A percentile compares a stretch with the other conserved stretches of the same genome.
Conservation (phyloP, 2,797 vertebrate species). For the Enteromius viviparus region DNA sequence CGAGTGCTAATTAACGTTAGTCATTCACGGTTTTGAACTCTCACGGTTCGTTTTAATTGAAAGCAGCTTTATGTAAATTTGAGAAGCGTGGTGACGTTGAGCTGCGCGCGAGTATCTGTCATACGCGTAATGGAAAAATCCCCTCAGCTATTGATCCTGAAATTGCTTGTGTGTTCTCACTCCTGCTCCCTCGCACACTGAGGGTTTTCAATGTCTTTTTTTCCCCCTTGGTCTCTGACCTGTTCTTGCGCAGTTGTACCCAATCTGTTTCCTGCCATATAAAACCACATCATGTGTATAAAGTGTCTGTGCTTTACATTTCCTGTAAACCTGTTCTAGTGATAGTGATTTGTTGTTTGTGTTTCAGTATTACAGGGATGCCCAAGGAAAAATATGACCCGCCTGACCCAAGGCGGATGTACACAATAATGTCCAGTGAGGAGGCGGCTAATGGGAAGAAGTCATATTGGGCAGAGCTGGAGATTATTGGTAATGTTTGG, state of each 20-base stretch:
- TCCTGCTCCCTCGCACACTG: not conserved
- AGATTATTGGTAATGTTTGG: slow-evolving; percentile 90
- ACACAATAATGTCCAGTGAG: slow-evolving; percentile 98
- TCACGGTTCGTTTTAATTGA: not conserved
- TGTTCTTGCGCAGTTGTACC: not conserved
- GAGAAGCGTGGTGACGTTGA: not conserved
- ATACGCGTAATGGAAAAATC: slow-evolving; percentile 45
- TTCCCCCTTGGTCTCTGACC: not conserved
- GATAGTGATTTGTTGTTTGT: not conserved
- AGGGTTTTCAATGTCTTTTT: not conserved
- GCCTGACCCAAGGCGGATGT: slow-evolving; percentile 98
- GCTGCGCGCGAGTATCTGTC: not conserved
- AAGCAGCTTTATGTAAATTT: not conserved
- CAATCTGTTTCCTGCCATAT: not conserved
- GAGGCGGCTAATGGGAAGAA: slow-evolving; percentile 97
- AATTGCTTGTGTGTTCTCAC: slow-evolving; percentile 23
- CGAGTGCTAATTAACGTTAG: not conserved
- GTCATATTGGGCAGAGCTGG: slow-evolving; percentile 98
- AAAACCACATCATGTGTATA: not conserved
- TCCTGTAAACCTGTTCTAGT: not conserved
- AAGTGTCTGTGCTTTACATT: not conserved
- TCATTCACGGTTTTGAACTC: not conserved
- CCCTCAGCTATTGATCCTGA: slow-evolving; percentile 38
- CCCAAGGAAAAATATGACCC: slow-evolving; percentile 99
- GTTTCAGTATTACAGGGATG: slow-evolving; percentile 87